These are phyloP conservation scores for Abscondita cerata DNA, from an alignment of 2,888 invertebrate species.

Conservation along the genomic window DNA sequence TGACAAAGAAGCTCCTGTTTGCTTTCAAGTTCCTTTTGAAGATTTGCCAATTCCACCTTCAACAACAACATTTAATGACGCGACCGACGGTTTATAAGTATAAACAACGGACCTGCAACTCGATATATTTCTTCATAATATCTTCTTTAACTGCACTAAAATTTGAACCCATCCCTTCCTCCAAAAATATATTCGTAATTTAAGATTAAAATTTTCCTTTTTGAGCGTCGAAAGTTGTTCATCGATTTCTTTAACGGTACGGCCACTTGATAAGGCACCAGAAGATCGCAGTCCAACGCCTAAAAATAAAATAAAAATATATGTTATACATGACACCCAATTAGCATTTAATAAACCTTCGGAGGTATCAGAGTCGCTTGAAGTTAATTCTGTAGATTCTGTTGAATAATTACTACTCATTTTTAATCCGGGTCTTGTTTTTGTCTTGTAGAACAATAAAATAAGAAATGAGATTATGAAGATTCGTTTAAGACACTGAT, in stretches of 20 bases:
- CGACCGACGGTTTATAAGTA: not conserved
- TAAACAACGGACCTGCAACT: slow-evolving; percentile 74
- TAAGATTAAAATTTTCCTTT: slow-evolving; percentile 93
- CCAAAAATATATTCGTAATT: slow-evolving; percentile 88
- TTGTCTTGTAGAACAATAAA: not conserved
- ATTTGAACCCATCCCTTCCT: slow-evolving; percentile 78
- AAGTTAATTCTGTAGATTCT: slow-evolving; percentile 16
- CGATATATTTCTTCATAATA: slow-evolving; percentile 70
- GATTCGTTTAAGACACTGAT: not conserved
- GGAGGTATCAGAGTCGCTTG: slow-evolving; percentile 19
- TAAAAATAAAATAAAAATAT: slow-evolving; percentile 13
- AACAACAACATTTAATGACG: slow-evolving; percentile 45
- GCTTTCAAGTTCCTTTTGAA: slow-evolving; percentile 77
- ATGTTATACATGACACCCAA: slow-evolving; percentile 5
- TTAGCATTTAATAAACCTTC: slow-evolving; percentile 12
- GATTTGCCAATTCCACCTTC: slow-evolving; percentile 80
- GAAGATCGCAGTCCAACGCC: slow-evolving; percentile 50
- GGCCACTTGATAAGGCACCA: slow-evolving; percentile 59
- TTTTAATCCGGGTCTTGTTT: not conserved
- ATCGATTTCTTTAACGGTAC: slow-evolving; percentile 89
- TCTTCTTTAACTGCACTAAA: slow-evolving; percentile 71
- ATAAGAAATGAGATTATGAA: not conserved
- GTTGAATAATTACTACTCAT: slow-evolving; percentile 7
- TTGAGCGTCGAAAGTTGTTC: slow-evolving; percentile 81
- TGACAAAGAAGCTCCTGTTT: slow-evolving; percentile 86